Evolutionary conservation across 2,113 vertebrate species (phyloP).

Genomic region (Xiphophorus maculatus): DNA sequence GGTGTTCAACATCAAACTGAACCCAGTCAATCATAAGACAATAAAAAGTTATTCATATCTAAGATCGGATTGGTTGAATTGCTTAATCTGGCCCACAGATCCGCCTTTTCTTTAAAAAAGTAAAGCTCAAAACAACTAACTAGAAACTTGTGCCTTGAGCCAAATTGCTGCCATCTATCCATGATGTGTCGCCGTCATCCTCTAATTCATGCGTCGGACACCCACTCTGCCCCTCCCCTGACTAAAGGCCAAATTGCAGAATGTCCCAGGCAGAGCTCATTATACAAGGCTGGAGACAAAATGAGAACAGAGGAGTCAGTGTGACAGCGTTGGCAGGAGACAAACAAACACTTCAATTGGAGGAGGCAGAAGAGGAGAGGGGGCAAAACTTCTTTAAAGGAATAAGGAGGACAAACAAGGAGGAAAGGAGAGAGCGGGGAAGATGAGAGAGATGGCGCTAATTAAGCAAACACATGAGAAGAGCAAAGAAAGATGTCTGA

Average conservation of each 20-base stretch:
- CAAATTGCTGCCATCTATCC: conserved; percentile 31
- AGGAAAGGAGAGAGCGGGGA: conserved; percentile 10
- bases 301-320: conserved; percentile 67
- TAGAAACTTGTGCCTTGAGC: conserved; percentile 23
- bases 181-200: conserved; percentile 30
- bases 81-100: not conserved
- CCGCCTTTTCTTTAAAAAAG: conserved; percentile 1
- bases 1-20: not conserved
- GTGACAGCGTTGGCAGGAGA: conserved; percentile 52
- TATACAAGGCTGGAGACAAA: conserved; percentile 47
- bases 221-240: conserved; percentile 29
- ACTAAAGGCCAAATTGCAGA: conserved; percentile 62
- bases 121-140: not conserved
- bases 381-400: conserved; percentile 36
- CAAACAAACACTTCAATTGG: conserved; percentile 43
- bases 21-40: not conserved
- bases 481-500: conserved; percentile 17
- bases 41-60: not conserved
- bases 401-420: conserved; percentile 41
- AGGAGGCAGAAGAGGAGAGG: conserved; percentile 18
- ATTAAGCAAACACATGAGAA: conserved; percentile 44
- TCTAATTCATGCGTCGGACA: conserved; percentile 32
- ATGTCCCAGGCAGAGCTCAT: conserved; percentile 63
- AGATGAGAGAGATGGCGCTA: conserved; percentile 47
- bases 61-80: not conserved